Base-by-base conservation (phyloP, 2,888 invertebrate species). In the Dicycla oo region DNA sequence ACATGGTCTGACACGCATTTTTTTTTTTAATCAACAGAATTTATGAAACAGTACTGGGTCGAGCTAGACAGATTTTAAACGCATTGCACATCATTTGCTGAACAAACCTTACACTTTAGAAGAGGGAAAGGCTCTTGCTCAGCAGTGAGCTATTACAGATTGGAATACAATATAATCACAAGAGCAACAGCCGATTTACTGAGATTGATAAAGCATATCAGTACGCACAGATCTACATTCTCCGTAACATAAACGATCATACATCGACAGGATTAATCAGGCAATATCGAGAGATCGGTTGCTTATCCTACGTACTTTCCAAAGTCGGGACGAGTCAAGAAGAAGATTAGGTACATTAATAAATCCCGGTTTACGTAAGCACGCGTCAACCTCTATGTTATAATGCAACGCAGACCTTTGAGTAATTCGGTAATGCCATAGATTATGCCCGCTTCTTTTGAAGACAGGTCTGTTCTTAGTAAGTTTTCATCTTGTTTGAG, bases 321-420 rank as follows among this genome's bases (percentile, higher is more conserved):
- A 40, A 63, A 70, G 53, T 54, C 40, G 34, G 18, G 26, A 64
- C 66, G 69, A 73, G 54, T 49, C 23, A 54, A 75, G 78, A 75
- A 72, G 73, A 79, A 80, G 83, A 85, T 87, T 86, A n/a, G n/a
- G n/a, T n/a, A 84, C 83, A 80, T 82, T 68, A 87, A 87, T 87
- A 86, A 87, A 88, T 87, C 86, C 81, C 71, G 70, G 82, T 84
- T 88, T 85, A 87, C 75, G 70, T 86, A 82, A 85, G 87, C 87
- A 89, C 88, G 87, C 87, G 80, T 85, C 87, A 79, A 85, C 85
- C 86, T 84, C 80, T 78, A 87, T 87, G 89, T 90, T 90, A 88
- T 89, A 89, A 91, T 89, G 90, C 91, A 91, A 82, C 87, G 82
- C 82, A 84, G 87, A 86, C 81, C 82, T 86, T 85, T 80, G 81